A percentile compares a stretch with the other conserved stretches of the same genome.
Conservation (phyloP, 2,888 invertebrate species). For the Lomographa bimaculata region DNA sequence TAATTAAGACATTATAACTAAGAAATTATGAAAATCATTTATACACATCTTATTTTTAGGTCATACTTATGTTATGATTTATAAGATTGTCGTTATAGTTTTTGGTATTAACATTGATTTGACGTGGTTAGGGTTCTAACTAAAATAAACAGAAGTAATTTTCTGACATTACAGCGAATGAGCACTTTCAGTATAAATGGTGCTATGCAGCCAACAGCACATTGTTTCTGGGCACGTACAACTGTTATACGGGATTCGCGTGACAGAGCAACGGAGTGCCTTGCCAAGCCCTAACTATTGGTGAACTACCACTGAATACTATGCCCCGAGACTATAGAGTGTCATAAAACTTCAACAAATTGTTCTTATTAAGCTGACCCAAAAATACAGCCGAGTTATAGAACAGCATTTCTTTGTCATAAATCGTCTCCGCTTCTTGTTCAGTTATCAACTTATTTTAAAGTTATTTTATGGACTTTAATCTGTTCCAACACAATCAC, state of each 20-base stretch:
- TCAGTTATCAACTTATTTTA: conserved; percentile 17
- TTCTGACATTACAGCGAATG: conserved; percentile 46
- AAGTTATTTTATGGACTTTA: conserved; percentile 17
- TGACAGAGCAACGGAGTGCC: conserved; percentile 45
- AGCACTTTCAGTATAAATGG: conserved; percentile 54
- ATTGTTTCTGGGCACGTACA: conserved; percentile 57
- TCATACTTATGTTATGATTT: too few species aligned
- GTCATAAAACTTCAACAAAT: conserved; percentile 14
- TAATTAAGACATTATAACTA: too few species aligned
- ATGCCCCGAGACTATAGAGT: conserved; percentile 2
- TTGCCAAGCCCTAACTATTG: conserved; percentile 36
- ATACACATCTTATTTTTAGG: too few species aligned
- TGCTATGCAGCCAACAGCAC: conserved; percentile 49
- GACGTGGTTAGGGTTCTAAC: conserved; percentile 39
- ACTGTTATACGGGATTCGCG: conserved; percentile 53
- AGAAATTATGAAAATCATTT: too few species aligned
- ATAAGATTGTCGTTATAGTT: conserved; percentile 24
- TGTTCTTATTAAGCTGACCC: conserved; percentile 8
- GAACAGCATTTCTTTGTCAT: conserved; percentile 11
- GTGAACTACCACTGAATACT: conserved; percentile 20
- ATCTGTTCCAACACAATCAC: conserved; percentile 27
- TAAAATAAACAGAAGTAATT: conserved; percentile 51
- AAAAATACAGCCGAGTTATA: conserved; percentile 6
- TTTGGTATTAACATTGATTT: conserved; percentile 36
- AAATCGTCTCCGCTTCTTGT: conserved; percentile 12